A percentile compares a stretch with the other conserved stretches of the same genome.
Evolutionary conservation across 2,888 invertebrate genomes (phyloP).

Genomic region (Globia sparganii): DNA sequence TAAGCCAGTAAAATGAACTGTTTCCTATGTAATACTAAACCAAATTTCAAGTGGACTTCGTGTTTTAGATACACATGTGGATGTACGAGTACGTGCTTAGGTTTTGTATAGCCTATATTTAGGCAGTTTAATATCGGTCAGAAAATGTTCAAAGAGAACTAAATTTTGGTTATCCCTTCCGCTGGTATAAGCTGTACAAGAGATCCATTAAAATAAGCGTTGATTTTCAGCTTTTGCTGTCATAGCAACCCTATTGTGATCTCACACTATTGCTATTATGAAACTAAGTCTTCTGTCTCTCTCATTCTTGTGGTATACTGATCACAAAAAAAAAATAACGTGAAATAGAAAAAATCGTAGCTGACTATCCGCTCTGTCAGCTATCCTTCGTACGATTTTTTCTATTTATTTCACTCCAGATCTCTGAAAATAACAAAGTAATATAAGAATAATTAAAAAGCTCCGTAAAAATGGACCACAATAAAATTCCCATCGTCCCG

Average conservation of each 20-base stretch:
- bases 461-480: not conserved
- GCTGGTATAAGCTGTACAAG: not conserved
- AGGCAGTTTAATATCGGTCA: not conserved
- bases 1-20: slow-evolving; percentile 12
- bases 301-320: not conserved
- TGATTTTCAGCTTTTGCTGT: not conserved
- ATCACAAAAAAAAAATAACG: too few species aligned
- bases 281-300: not conserved
- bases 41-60: slow-evolving; percentile 17
- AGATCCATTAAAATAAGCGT: not conserved
- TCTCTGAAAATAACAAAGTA: not conserved
- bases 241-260: not conserved
- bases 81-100: slow-evolving; percentile 33
- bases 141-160: not conserved
- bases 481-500: not conserved
- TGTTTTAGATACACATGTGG: slow-evolving; percentile 3
- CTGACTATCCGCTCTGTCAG: too few species aligned
- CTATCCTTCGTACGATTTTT: not conserved
- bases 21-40: slow-evolving; percentile 15
- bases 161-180: not conserved
- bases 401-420: not conserved
- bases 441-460: not conserved
- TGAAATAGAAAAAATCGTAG: too few species aligned
- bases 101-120: slow-evolving; percentile 21
- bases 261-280: not conserved